Conservation (phyloP, 2,888 invertebrate genomes). For the Lysandra coridon region DNA sequence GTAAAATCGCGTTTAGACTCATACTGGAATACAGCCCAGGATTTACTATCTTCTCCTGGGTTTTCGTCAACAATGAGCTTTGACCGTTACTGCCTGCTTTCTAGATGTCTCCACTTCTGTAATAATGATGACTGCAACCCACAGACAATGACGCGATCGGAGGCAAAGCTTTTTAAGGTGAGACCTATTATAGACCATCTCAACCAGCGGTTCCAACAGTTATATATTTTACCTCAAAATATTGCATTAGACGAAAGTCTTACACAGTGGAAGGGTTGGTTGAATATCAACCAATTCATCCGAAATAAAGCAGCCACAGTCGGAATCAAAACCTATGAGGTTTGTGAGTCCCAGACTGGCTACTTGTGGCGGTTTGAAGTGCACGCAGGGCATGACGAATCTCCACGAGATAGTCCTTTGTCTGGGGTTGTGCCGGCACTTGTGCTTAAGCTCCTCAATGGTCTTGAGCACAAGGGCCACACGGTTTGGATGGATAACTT, state of each 20-base stretch:
- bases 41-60: conserved; percentile 41
- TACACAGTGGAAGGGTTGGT: conserved; percentile 44
- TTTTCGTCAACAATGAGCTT: conserved; percentile 38
- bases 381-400: conserved; percentile 29
- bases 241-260: conserved; percentile 44
- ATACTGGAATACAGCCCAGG: conserved; percentile 42
- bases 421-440: conserved; percentile 35
- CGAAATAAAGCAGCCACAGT: conserved; percentile 36
- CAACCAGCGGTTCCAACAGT: conserved; percentile 34
- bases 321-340: conserved; percentile 41
- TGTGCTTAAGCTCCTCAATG: conserved; percentile 39
- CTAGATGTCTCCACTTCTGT: conserved; percentile 39
- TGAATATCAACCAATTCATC: conserved; percentile 43
- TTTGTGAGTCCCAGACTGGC: conserved; percentile 39
- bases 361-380: conserved; percentile 41
- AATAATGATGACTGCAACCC: conserved; percentile 34
- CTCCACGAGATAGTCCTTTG: conserved; percentile 33
- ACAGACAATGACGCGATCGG: conserved; percentile 26
- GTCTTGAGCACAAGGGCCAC: conserved; percentile 39
- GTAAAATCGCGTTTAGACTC: conserved; percentile 41
- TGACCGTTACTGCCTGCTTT: conserved; percentile 34
- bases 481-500: conserved; percentile 42
- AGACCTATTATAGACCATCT: conserved; percentile 37
- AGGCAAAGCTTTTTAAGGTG: conserved; percentile 39
- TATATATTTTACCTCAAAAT: conserved; percentile 39